A percentile compares a stretch with the other conserved stretches of the same genome.
These are phyloP conservation scores for Sylvia borin DNA, from an alignment of 2,797 vertebrate species.

Conservation along the genomic window DNA sequence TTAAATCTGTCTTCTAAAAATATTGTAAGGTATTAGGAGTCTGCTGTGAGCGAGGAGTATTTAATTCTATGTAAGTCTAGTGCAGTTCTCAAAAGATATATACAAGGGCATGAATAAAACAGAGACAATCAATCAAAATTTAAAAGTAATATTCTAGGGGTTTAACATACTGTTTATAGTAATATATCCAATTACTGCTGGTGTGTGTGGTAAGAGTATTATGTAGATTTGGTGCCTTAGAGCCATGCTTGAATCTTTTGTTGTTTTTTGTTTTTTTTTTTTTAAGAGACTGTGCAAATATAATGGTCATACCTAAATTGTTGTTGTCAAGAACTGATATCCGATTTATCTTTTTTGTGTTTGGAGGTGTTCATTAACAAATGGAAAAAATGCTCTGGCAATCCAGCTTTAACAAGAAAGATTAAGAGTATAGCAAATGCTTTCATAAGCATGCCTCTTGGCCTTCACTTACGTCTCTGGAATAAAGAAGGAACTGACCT, in stretches of 20 bases:
- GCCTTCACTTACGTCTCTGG: neutral
- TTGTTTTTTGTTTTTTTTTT: too few relatives aligned
- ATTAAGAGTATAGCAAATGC: neutral
- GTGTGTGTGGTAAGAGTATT: conserved; percentile 72
- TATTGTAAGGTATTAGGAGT: neutral
- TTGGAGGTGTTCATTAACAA: conserved; percentile 60
- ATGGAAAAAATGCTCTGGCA: neutral
- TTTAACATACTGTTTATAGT: conserved; percentile 68
- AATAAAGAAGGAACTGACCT: neutral
- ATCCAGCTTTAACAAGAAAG: neutral
- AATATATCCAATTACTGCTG: conserved; percentile 76
- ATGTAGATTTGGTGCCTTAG: conserved; percentile 73
- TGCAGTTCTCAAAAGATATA: conserved; percentile 11
- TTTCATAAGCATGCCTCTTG: neutral
- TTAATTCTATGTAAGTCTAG: neutral
- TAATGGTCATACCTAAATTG: conserved; percentile 75
- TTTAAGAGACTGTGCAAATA: conserved; percentile 53
- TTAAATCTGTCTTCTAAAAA: neutral
- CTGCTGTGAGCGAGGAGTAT: neutral
- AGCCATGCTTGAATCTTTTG: conserved; percentile 60
- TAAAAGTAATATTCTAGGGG: conserved; percentile 57
- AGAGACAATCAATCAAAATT: conserved; percentile 72
- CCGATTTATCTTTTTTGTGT: conserved; percentile 70
- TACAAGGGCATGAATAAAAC: conserved; percentile 21
- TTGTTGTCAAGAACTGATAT: conserved; percentile 69